Conservation (phyloP, 2,113 vertebrate species). For the Ploceus nigricollis region DNA sequence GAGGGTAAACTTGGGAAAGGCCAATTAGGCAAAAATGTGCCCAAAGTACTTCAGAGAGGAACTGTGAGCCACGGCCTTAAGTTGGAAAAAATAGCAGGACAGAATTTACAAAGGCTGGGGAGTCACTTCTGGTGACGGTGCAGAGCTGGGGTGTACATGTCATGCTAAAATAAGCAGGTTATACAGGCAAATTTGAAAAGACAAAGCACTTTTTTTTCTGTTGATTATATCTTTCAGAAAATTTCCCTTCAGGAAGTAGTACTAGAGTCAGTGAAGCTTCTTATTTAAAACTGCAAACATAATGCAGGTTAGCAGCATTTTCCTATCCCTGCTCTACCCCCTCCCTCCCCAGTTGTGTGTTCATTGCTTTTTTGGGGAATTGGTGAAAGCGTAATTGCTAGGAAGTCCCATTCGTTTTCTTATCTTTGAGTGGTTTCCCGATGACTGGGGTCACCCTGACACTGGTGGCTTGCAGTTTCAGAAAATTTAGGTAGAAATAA, state of each 20-base stretch:
- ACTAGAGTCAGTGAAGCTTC: neutral
- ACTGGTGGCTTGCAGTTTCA: neutral
- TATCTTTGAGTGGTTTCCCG: neutral
- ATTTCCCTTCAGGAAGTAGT: conserved; percentile 60
- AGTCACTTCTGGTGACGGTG: neutral
- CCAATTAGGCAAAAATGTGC: neutral
- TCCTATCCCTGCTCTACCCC: neutral
- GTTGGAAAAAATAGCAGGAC: neutral
- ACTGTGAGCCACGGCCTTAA: neutral
- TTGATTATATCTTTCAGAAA: conserved; percentile 30
- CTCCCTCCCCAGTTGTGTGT: rapidly evolving
- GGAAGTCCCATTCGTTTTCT: neutral
- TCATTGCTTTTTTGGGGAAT: neutral
- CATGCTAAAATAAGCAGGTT: neutral
- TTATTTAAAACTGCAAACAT: neutral
- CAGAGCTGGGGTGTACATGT: neutral
- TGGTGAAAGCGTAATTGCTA: neutral
- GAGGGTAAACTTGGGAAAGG: neutral
- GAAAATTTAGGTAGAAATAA: neutral
- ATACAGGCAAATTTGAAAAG: neutral
- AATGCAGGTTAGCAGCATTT: conserved; percentile 1
- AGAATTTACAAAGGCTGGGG: neutral
- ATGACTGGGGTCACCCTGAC: neutral
- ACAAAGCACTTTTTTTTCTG: neutral
- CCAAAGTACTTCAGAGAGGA: rapidly evolving